Evolutionary conservation across 1,140 invertebrate species (phyloP), one percentile per base, ranked within the genome.

Genomic region (Saccostrea echinata): DNA sequence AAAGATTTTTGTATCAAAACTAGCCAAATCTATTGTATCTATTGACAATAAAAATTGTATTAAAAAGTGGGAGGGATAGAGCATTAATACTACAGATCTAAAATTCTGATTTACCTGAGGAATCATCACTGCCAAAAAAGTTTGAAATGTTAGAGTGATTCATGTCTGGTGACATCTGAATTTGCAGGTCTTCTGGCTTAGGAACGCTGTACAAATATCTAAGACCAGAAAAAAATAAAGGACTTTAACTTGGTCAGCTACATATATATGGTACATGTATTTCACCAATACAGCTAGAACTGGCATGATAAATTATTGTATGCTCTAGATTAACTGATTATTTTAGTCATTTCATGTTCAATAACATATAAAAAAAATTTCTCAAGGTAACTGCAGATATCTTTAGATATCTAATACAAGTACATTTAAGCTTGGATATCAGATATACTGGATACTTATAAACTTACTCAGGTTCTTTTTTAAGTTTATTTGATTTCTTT

Each of bases 111-210:
- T 88, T 87, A 92, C 92, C 92, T 86, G 92, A 93, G 0, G 92
- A 93, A 84, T 92, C 92, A 68, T 92, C 92, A 90, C 92, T 93
- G 55, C 92, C 92, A 90, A 93, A 93, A 88, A 93, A 93, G 61
- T 91, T 92, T 30, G 90, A 89, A 3, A 93, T 91, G 86, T 93
- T 93, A 52, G 91, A 92, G 57, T 91, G 84, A 80, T 92, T 89
- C 81, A 92, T 90, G 53, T 92, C 92, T n/a, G 86, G 76, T 1
- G 89, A 88, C 18, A 93, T 61, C n/a, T 88, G 71, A 21, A 81
- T 81, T 13, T 30, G 52, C 21, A 84, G 71, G n/a, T 91, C 88
- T 80, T 90, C 84, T 55, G 76, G 61, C n/a, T 87, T 68, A 24
- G 90, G 87, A 76, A 90, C 88, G 53, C 84, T 83, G 18, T 88